Evolutionary conservation across 2,113 vertebrate genomes (phyloP).

Genomic region (Dascyllus trimaculatus): DNA sequence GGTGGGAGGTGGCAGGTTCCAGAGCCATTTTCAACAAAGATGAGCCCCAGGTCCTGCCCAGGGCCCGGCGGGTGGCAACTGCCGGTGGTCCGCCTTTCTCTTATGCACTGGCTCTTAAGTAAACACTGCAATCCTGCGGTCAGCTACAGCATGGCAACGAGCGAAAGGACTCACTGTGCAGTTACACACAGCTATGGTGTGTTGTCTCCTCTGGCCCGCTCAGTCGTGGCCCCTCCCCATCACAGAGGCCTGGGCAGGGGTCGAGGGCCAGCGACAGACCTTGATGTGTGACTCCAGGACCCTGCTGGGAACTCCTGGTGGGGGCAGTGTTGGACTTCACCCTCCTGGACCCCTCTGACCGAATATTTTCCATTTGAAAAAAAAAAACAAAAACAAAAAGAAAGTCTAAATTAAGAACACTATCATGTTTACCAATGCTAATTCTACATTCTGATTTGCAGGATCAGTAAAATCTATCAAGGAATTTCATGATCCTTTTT

Average conservation of each 20-base stretch:
- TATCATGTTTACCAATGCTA: constrained; percentile 30
- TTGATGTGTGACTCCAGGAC: constrained; percentile 78
- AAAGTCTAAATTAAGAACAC: constrained; percentile 59
- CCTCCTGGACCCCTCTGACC: constrained; percentile 46
- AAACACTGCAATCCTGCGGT: constrained; percentile 88
- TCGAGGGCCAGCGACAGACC: constrained; percentile 75
- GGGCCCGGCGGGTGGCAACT: constrained; percentile 80
- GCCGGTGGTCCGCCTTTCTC: constrained; percentile 87
- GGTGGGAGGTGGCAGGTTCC: constrained; percentile 78
- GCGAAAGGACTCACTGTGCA: constrained; percentile 87
- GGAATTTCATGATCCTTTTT: background rate
- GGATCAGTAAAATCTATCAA: background rate
- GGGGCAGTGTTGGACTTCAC: constrained; percentile 69
- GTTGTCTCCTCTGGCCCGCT: constrained; percentile 79
- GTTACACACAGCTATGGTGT: constrained; percentile 84
- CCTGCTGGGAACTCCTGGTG: constrained; percentile 78
- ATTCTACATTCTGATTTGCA: constrained; percentile 22
- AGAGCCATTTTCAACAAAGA: constrained; percentile 88
- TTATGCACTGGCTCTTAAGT: constrained; percentile 88
- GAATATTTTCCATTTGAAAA: constrained; percentile 47
- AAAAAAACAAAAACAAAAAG: constrained; percentile 13
- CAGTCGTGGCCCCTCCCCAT: constrained; percentile 67
- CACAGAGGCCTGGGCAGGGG: constrained; percentile 75
- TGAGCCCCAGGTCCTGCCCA: constrained; percentile 82
- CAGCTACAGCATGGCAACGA: constrained; percentile 82